Evolutionary conservation across 2,888 invertebrate genomes (phyloP).

Genomic region (Pachydiplax longipennis): DNA sequence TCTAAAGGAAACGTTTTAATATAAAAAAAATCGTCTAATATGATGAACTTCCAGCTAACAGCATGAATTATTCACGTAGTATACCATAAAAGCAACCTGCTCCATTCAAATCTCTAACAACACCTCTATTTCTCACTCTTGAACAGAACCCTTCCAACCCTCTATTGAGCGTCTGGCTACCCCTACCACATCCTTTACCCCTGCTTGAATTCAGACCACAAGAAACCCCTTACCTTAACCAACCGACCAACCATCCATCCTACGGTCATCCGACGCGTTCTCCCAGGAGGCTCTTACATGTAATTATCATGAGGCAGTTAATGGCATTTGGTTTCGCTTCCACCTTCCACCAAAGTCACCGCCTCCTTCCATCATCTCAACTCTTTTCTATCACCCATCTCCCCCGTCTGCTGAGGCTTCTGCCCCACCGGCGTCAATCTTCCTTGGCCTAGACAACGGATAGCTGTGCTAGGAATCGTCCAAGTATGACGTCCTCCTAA

Average conservation of each 20-base stretch:
- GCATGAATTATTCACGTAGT: no score
- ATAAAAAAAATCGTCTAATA: no score
- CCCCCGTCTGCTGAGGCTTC: neutral
- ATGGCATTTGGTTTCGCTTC: slow-evolving; percentile 42
- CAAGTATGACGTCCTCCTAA: neutral
- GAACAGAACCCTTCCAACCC: neutral
- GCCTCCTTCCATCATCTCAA: neutral
- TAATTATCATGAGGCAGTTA: slow-evolving; percentile 47
- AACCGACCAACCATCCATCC: slow-evolving; percentile 19
- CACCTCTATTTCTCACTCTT: neutral
- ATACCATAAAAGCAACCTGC: neutral
- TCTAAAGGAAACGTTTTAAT: no score
- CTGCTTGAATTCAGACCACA: slow-evolving; percentile 4
- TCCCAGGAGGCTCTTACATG: slow-evolving; percentile 43
- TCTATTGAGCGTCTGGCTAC: neutral
- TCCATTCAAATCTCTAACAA: neutral
- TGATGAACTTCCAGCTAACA: no score
- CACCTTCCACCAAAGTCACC: neutral
- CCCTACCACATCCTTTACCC: neutral
- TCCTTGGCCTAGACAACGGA: neutral
- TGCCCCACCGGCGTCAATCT: neutral
- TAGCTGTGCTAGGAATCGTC: neutral
- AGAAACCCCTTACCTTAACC: slow-evolving; percentile 12
- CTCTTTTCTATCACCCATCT: neutral
- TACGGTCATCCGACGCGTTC: slow-evolving; percentile 25